These are phyloP conservation scores for Neopipo cinnamomea DNA, from an alignment of 2,113 vertebrate genomes.

Conservation along the genomic window DNA sequence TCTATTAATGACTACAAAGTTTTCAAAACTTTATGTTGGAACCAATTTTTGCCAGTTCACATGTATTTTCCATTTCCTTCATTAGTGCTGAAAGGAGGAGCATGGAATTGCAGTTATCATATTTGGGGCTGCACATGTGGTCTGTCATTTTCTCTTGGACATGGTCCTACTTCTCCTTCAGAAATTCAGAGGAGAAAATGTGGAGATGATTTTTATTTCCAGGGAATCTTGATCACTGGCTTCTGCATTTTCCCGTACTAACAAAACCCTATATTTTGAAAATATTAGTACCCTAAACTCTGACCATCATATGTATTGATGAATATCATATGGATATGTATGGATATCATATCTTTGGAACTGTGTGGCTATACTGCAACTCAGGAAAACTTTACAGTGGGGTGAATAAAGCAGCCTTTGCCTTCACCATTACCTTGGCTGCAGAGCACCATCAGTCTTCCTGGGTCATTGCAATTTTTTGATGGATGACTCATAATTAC, in stretches of 20 bases:
- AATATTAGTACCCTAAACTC: neutral
- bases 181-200: neutral
- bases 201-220: neutral
- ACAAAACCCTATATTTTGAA: neutral
- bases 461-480: neutral
- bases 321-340: too few relatives aligned
- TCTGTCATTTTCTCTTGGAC: neutral
- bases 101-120: neutral
- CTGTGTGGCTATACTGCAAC: neutral
- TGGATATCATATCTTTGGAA: neutral
- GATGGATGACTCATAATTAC: neutral
- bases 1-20: neutral
- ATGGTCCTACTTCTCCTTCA: neutral
- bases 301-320: neutral
- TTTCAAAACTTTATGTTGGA: neutral
- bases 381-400: neutral
- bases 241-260: neutral
- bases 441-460: neutral
- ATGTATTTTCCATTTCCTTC: neutral
- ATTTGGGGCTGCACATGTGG: fast-evolving
- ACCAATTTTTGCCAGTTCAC: neutral
- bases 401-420: neutral
- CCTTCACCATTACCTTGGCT: neutral
- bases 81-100: neutral
- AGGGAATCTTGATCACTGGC: neutral